A percentile compares a stretch with the other conserved stretches of the same genome.
phyloP scores from a whole-genome alignment of 1,140 invertebrate genomes.

The Euborellia annulipes region DNA sequence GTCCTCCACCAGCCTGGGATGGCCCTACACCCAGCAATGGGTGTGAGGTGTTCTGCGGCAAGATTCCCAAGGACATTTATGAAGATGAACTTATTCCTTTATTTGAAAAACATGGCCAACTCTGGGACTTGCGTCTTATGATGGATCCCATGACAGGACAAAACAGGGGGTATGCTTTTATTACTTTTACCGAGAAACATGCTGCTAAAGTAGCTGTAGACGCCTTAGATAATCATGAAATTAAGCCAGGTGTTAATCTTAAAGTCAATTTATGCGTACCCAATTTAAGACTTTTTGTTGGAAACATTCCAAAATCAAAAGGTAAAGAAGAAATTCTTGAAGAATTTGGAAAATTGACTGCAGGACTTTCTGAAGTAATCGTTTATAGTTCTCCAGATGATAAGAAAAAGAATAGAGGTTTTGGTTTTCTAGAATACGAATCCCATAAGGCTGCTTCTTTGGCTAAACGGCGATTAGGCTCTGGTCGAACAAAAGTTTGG shows the following conservation, averaged over 20 bases:
- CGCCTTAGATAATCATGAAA: slow-evolving; percentile 99
- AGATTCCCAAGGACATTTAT: slow-evolving; percentile 97
- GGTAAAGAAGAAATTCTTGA: slow-evolving; percentile 99
- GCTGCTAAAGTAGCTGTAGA: slow-evolving; percentile 84
- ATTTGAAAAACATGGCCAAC: slow-evolving; percentile 92
- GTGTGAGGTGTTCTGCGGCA: slow-evolving; percentile 97
- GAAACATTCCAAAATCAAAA: slow-evolving; percentile 99
- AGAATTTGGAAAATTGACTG: slow-evolving; percentile 99
- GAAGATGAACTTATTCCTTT: slow-evolving; percentile 96
- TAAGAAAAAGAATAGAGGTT: slow-evolving; percentile 97
- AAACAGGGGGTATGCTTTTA: slow-evolving; percentile 96
- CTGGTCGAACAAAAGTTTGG: slow-evolving; percentile 89
- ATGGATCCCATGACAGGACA: slow-evolving; percentile 97
- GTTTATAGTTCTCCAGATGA: slow-evolving; percentile 98
- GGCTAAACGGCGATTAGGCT: slow-evolving; percentile 85
- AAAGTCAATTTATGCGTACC: slow-evolving; percentile 99
- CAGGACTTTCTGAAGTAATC: slow-evolving; percentile 93
- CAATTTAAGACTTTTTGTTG: slow-evolving; percentile 99
- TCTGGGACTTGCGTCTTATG: slow-evolving; percentile 97
- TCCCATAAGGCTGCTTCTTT: slow-evolving; percentile 96
- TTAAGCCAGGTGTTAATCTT: slow-evolving; percentile 95
- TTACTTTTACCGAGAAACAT: slow-evolving; percentile 86
- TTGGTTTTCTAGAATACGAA: slow-evolving; percentile 99
- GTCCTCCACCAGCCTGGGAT: slow-evolving; percentile 88
- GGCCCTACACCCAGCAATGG: slow-evolving; percentile 76